Evolutionary conservation across 1,140 invertebrate species (phyloP), one percentile per base, ranked within the genome.

Genomic region (Drosophila nigromelanica): DNA sequence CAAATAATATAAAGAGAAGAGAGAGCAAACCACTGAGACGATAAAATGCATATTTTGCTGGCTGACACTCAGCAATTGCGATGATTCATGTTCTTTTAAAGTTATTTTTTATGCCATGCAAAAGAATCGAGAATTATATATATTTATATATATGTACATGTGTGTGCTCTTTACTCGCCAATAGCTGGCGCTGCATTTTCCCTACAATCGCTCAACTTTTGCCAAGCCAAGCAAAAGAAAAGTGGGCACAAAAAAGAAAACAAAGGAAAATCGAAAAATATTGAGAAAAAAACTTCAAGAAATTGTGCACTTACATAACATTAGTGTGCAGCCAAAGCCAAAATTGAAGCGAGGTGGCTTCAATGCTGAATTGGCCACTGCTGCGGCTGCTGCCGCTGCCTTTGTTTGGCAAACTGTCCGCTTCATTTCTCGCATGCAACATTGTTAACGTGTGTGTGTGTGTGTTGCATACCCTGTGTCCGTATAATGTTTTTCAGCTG

Each of bases 221-320:
- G 78, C 78, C 78, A 81, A 73, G 66, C 40, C 47, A 71, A 76
- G 77, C 77, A 80, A 75, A 71, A 27, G 37, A 68, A 61, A 48
- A 47, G 8, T 14, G 40, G n/a, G 12, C 58, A 58, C 56, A 81
- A 76, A 78, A 62, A 59, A 63, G 54, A 61, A 71, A 67, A 80
- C 62, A 27, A 27, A 27, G 62, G 73, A 40, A 24, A 55, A 52
- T 2, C 21, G 3, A 24, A 12, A 39, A 47, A 37, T 11, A 35
- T 33, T n/a, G n/a, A 33, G 10, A 69, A 18, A 59, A 43, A 45
- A 40, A 24, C 3, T 51, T 48, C 43, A 51, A 66, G 77, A 80
- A 85, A 81, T 86, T 86, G 61, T 64, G 68, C 78, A 72, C 78
- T 86, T 86, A 86, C 75, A 87, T 86, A 86, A 86, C 78, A 72